Evolutionary conservation across 2,888 invertebrate species (phyloP).

Genomic region (Disparrhopalites patrizii): DNA sequence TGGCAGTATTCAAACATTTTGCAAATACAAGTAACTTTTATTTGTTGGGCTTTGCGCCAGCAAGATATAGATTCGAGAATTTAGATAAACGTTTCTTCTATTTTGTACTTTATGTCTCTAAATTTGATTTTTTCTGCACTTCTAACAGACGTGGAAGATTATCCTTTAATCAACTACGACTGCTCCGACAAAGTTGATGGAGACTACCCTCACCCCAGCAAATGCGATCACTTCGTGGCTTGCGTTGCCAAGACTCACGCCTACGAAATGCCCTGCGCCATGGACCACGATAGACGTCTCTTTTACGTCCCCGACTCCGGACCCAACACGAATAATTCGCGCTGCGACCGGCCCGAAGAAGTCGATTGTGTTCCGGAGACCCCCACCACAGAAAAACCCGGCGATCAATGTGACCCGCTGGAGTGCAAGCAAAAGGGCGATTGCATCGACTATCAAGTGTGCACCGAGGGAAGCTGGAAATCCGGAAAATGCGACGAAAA

Average conservation of each 20-base stretch:
- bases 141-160: too few relatives aligned
- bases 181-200: slow-evolving; percentile 29
- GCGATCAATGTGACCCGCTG: not conserved
- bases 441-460: not conserved
- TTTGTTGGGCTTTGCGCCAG: too few relatives aligned
- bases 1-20: too few relatives aligned
- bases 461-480: not conserved
- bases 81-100: too few relatives aligned
- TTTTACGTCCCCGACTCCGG: slow-evolving; percentile 12
- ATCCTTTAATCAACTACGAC: too few relatives aligned
- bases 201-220: slow-evolving; percentile 31
- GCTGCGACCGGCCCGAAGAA: slow-evolving; percentile 6
- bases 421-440: not conserved
- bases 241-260: slow-evolving; percentile 32
- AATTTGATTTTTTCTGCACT: too few relatives aligned
- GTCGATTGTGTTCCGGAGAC: not conserved
- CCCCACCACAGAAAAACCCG: not conserved
- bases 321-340: not conserved
- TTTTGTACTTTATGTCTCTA: too few relatives aligned
- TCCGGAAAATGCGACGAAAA: not conserved
- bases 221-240: slow-evolving; percentile 31
- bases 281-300: not conserved
- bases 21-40: too few relatives aligned
- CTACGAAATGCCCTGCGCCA: slow-evolving; percentile 30
- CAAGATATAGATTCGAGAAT: too few relatives aligned